Percentiles rank a stretch among this genome's conserved stretches.
Evolutionary conservation across 2,113 vertebrate genomes (phyloP).

Genomic region (Microtus richardsoni): DNA sequence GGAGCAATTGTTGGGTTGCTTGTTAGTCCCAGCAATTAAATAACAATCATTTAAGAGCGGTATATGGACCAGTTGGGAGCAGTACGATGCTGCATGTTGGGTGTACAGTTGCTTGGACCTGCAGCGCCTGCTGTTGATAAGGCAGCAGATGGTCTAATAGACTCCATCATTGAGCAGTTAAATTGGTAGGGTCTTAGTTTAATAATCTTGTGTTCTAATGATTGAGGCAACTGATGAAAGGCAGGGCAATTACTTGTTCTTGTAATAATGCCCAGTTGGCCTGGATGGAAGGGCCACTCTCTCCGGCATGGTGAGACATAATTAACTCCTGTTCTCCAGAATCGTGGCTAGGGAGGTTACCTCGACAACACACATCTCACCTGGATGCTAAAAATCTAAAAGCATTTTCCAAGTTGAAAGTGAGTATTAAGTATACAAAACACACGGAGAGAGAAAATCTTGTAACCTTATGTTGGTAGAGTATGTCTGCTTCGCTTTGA

Average conservation of each 20-base stretch:
- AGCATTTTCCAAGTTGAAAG: constrained; percentile 62
- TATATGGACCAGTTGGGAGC: constrained; percentile 78
- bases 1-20: constrained; percentile 74
- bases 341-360: constrained; percentile 66
- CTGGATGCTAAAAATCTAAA: constrained; percentile 70
- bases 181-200: constrained; percentile 82
- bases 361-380: constrained; percentile 73
- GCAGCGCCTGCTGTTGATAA: constrained; percentile 78
- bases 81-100: constrained; percentile 66
- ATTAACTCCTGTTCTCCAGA: constrained; percentile 78
- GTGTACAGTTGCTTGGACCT: constrained; percentile 79
- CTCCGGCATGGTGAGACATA: constrained; percentile 78
- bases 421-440: constrained; percentile 60
- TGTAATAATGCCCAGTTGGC: constrained; percentile 85
- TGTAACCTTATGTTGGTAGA: background rate
- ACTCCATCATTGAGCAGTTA: constrained; percentile 82
- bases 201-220: constrained; percentile 84
- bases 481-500: constrained; percentile 1
- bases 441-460: background rate
- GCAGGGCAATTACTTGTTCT: constrained; percentile 81
- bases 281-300: constrained; percentile 79
- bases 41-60: constrained; percentile 68
- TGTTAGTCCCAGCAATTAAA: constrained; percentile 78
- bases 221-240: constrained; percentile 81
- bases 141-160: constrained; percentile 83